A percentile compares a stretch with the other conserved stretches of the same genome.
These are phyloP conservation scores for Eubucco bourcierii DNA, from an alignment of 2,113 vertebrate species.

Conservation along the genomic window DNA sequence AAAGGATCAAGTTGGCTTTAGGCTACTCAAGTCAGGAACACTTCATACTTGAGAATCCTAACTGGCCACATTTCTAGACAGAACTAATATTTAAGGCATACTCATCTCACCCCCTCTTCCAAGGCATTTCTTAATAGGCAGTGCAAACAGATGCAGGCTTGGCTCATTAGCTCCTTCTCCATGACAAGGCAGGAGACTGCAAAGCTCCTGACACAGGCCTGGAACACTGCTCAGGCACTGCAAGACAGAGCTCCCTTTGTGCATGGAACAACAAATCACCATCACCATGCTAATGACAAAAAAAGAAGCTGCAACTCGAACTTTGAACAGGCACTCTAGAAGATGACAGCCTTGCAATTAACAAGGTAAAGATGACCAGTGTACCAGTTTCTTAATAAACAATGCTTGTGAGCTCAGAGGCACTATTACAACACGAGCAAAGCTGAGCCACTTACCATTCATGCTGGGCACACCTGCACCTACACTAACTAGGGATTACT, in stretches of 20 bases:
- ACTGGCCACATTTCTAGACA: not conserved
- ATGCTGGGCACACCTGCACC: not conserved
- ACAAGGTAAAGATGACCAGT: not conserved
- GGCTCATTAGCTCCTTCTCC: not conserved
- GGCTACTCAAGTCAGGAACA: not conserved
- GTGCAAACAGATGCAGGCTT: not conserved
- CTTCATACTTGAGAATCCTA: not conserved
- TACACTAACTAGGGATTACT: not conserved
- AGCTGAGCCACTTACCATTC: not conserved
- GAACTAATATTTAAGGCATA: not conserved
- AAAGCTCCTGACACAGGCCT: not conserved
- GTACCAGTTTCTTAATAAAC: not conserved
- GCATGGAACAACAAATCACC: not conserved
- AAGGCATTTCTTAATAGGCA: not conserved
- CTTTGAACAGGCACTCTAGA: not conserved
- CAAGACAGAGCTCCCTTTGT: not conserved
- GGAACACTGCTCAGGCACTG: not conserved
- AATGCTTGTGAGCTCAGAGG: not conserved
- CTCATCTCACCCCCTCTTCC: not conserved
- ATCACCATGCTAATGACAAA: rapidly evolving
- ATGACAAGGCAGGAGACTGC: not conserved
- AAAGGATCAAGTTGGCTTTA: not conserved
- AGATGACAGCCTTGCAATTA: not conserved
- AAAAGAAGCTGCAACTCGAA: not conserved
- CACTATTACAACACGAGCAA: not conserved